These are phyloP conservation scores for Psammodynastes pulverulentus DNA, from an alignment of 2,113 vertebrate species.

Conservation along the genomic window DNA sequence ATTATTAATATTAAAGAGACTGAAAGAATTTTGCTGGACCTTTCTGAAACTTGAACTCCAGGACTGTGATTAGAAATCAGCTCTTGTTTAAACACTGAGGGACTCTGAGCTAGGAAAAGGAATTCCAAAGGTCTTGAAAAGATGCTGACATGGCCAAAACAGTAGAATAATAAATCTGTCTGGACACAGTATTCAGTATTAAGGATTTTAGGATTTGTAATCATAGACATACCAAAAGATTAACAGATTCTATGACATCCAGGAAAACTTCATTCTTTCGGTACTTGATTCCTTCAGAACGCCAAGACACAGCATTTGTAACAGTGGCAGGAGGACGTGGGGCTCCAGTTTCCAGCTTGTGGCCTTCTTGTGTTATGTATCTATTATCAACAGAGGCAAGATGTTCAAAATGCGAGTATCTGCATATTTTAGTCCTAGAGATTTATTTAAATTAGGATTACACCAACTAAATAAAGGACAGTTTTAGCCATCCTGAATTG, in stretches of 20 bases:
- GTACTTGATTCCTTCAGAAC: slow-evolving; percentile 98
- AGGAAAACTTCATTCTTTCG: slow-evolving; percentile 98
- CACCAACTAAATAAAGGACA: neutral
- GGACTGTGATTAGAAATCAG: neutral
- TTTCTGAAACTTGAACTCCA: neutral
- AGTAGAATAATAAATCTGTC: neutral
- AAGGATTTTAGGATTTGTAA: neutral
- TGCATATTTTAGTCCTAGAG: neutral
- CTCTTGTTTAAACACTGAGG: neutral
- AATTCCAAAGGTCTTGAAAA: neutral
- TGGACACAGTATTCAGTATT: neutral
- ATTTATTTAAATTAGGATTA: neutral
- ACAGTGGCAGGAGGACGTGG: slow-evolving; percentile 94
- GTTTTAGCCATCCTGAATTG: neutral
- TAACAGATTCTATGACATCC: slow-evolving; percentile 98
- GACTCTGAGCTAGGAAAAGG: neutral
- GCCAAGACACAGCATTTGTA: slow-evolving; percentile 96
- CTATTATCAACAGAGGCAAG: slow-evolving; percentile 53
- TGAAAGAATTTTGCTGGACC: neutral
- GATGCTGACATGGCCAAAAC: neutral
- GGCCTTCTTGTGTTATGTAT: slow-evolving; percentile 98
- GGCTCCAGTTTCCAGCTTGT: slow-evolving; percentile 98
- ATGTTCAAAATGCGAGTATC: neutral
- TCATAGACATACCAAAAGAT: slow-evolving; percentile 83
- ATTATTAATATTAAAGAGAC: neutral